Conservation (phyloP, 2,797 vertebrate genomes). For the Sebastes vulpes region DNA sequence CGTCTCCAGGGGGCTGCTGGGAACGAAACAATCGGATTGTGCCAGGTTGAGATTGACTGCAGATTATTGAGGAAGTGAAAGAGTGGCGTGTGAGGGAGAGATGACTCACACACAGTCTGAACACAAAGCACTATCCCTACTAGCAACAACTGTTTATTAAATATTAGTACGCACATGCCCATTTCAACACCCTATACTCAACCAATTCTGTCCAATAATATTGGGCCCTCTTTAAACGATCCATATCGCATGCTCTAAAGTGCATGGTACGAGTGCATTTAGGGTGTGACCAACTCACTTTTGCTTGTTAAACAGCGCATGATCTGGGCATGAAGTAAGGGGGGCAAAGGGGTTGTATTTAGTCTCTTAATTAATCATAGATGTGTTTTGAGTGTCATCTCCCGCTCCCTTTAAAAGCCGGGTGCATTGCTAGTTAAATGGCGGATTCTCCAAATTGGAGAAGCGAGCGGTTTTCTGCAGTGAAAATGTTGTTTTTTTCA, state of each 20-base stretch:
- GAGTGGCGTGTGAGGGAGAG: not conserved
- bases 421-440: too few relatives aligned
- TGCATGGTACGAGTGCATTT: too few relatives aligned
- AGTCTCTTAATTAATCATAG: too few relatives aligned
- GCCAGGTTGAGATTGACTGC: conserved; percentile 27
- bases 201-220: not conserved
- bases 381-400: too few relatives aligned
- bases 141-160: not conserved
- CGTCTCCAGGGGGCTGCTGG: conserved; percentile 1
- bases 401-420: too few relatives aligned
- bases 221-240: not conserved
- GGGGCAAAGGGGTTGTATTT: too few relatives aligned
- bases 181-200: not conserved
- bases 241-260: accelerated
- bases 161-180: not conserved
- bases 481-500: too few relatives aligned
- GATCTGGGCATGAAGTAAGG: too few relatives aligned
- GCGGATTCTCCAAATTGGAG: too few relatives aligned
- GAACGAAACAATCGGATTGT: conserved; percentile 22
- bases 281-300: too few relatives aligned
- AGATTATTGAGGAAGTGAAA: not conserved
- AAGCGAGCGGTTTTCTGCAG: too few relatives aligned
- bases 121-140: not conserved
- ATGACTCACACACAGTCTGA: not conserved
- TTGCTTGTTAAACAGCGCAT: too few relatives aligned